Percentiles rank a stretch among this genome's conserved stretches.
Evolutionary conservation across 2,888 invertebrate species (phyloP).

Genomic region (Cephus nigrinus): DNA sequence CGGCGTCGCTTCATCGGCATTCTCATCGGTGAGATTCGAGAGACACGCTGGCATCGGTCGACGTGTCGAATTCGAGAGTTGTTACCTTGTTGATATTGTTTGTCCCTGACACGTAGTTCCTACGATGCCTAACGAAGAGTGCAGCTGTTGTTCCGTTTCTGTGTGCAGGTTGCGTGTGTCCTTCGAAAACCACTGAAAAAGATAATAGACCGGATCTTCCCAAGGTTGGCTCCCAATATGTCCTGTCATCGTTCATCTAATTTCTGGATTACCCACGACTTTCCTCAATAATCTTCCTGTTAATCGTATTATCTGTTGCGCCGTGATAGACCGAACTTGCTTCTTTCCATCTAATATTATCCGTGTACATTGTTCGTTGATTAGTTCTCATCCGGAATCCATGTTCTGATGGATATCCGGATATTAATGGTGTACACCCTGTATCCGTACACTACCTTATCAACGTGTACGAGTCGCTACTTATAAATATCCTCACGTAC

Average conservation of each 20-base stretch:
- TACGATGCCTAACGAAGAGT: background rate
- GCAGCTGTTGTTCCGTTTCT: background rate
- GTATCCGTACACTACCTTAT: background rate
- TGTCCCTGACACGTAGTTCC: background rate
- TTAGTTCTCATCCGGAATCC: background rate
- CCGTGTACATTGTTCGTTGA: background rate
- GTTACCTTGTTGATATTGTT: conserved; percentile 4
- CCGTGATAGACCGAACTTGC: background rate
- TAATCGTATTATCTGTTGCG: background rate
- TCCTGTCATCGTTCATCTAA: background rate
- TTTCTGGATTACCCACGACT: background rate
- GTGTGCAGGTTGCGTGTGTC: background rate
- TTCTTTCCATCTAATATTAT: background rate
- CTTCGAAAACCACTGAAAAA: background rate
- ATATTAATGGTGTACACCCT: background rate
- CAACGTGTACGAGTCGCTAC: background rate
- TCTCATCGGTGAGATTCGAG: conserved; percentile 52
- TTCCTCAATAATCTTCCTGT: background rate
- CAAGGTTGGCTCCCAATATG: background rate
- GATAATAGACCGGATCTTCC: background rate
- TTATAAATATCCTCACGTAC: background rate
- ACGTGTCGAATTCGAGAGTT: conserved; percentile 4
- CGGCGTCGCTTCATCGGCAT: conserved; percentile 68
- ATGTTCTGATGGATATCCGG: background rate
- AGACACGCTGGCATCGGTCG: conserved; percentile 3